Evolutionary conservation across 2,888 invertebrate genomes (phyloP).

Genomic region (Argyra leucocephala): DNA sequence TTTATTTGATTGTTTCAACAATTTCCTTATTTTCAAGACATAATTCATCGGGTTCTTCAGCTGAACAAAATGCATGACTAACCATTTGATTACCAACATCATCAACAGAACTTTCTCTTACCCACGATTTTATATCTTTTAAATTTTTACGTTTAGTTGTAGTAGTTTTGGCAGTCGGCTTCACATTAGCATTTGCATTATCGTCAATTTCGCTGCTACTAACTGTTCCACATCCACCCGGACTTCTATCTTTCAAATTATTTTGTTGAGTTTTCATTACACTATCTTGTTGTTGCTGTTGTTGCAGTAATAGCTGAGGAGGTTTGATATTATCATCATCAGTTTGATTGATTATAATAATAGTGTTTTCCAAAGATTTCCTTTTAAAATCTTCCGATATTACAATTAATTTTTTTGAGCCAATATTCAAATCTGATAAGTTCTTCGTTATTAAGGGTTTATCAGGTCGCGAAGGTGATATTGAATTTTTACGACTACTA

Average conservation of each 20-base stretch:
- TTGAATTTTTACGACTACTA: conserved; percentile 12
- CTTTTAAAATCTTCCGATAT: conserved; percentile 25
- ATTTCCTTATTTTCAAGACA: conserved; percentile 25
- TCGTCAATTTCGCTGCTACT: background rate
- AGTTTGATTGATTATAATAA: conserved; percentile 20
- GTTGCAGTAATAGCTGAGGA: background rate
- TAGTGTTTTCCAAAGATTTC: conserved; percentile 23
- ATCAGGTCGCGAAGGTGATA: conserved; percentile 14
- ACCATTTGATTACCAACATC: conserved; percentile 25
- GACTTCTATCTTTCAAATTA: background rate
- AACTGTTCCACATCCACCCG: background rate
- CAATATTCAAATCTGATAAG: background rate
- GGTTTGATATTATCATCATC: conserved; percentile 8
- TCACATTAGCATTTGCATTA: background rate
- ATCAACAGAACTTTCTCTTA: conserved; percentile 24
- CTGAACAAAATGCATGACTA: conserved; percentile 24
- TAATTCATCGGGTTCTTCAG: conserved; percentile 24
- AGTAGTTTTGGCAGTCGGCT: background rate
- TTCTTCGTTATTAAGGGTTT: background rate
- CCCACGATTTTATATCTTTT: conserved; percentile 19
- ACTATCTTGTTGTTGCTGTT: background rate
- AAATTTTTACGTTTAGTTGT: conserved; percentile 17
- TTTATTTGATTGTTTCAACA: conserved; percentile 18
- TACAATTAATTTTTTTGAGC: conserved; percentile 21
- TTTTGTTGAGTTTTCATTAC: background rate